A percentile compares a stretch with the other conserved stretches of the same genome.
Conservation (phyloP, 2,888 invertebrate genomes). For the Drosophila siamana region DNA sequence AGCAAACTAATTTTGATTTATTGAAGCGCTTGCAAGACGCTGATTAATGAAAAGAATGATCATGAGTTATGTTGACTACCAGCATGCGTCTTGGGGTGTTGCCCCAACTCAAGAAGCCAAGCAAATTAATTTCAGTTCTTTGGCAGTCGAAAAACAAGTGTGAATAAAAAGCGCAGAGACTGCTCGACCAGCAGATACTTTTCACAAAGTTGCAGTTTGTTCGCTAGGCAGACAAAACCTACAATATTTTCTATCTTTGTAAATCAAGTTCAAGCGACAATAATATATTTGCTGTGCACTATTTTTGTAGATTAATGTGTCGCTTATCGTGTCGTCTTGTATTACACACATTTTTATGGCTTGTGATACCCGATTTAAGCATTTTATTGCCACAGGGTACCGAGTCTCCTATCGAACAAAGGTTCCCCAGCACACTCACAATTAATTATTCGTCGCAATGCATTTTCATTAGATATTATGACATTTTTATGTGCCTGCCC, state of each 20-base stretch:
- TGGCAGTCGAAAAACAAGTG: conserved; percentile 32
- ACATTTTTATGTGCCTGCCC: conserved; percentile 73
- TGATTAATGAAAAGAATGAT: conserved; percentile 53
- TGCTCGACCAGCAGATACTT: not conserved
- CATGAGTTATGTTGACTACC: conserved; percentile 20
- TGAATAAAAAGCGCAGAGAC: not conserved
- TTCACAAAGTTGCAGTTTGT: not conserved
- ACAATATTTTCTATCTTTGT: no score
- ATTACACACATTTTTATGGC: not conserved
- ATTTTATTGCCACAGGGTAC: conserved; percentile 32
- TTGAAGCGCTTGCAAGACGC: conserved; percentile 49
- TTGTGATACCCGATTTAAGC: not conserved
- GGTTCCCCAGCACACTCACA: conserved; percentile 18
- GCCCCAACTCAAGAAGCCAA: conserved; percentile 6
- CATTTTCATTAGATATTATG: conserved; percentile 75
- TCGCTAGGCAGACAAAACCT: no score
- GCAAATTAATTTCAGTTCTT: conserved; percentile 53
- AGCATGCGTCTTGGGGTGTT: conserved; percentile 13
- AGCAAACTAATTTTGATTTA: conserved; percentile 73
- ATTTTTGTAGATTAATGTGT: not conserved
- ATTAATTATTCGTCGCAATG: conserved; percentile 73
- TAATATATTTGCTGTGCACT: no score
- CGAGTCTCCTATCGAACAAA: not conserved
- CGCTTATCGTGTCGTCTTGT: not conserved
- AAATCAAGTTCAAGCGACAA: no score